Percentiles rank a stretch among this genome's conserved stretches.
Conservation (phyloP, 2,797 vertebrate genomes). For the Huso huso region DNA sequence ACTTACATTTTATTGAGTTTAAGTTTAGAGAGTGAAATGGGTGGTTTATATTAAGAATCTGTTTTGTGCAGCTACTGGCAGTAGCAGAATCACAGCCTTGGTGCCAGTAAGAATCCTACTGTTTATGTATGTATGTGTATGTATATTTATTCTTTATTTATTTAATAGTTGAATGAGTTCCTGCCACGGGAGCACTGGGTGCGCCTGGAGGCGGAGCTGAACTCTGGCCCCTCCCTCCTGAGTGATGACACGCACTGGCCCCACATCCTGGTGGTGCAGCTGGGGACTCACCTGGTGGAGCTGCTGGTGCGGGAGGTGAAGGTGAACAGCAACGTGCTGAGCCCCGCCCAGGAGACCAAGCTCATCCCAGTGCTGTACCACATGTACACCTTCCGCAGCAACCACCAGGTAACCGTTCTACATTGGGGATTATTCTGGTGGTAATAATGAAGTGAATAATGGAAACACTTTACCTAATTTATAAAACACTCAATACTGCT, state of each 20-base stretch:
- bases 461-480: too few relatives aligned
- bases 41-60: too few relatives aligned
- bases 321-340: slow-evolving; percentile 62
- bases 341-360: slow-evolving; percentile 32
- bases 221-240: slow-evolving; percentile 50
- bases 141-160: too few relatives aligned
- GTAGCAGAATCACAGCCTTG: too few relatives aligned
- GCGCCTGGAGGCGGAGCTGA: slow-evolving; percentile 52
- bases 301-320: slow-evolving; percentile 72
- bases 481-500: too few relatives aligned
- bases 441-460: too few relatives aligned
- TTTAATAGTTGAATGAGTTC: slow-evolving; percentile 39
- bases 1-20: too few relatives aligned
- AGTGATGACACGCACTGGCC: slow-evolving; percentile 63
- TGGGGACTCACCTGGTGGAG: slow-evolving; percentile 78
- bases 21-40: too few relatives aligned
- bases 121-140: too few relatives aligned
- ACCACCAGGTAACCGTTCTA: slow-evolving; percentile 63
- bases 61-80: too few relatives aligned
- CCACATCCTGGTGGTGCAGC: slow-evolving; percentile 51
- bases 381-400: slow-evolving; percentile 82
- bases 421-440: too few relatives aligned
- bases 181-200: slow-evolving; percentile 79
- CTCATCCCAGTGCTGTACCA: slow-evolving; percentile 83
- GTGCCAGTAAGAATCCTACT: too few relatives aligned